Conservation (phyloP, 2,888 invertebrate genomes). For the Linnaemya tessellans region DNA sequence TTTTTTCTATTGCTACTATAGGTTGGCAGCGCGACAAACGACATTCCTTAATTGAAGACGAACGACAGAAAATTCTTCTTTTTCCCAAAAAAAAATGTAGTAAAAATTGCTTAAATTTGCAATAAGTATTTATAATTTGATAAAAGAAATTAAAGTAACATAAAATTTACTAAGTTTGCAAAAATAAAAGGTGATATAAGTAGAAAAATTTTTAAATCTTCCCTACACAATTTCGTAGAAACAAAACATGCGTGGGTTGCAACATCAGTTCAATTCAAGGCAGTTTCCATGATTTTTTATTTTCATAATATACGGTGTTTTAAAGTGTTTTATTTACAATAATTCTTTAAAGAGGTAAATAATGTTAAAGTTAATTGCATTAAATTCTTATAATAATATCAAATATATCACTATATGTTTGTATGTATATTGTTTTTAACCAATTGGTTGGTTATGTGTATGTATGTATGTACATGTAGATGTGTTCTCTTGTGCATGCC, state of each 20-base stretch:
- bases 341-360: slow-evolving; percentile 48
- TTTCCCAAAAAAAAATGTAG: slow-evolving; percentile 63
- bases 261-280: slow-evolving; percentile 64
- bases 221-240: slow-evolving; percentile 52
- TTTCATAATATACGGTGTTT: slow-evolving; percentile 31
- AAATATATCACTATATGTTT: background rate
- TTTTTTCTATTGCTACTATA: background rate
- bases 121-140: slow-evolving; percentile 46
- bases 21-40: slow-evolving; percentile 51
- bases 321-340: slow-evolving; percentile 28
- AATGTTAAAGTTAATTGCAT: slow-evolving; percentile 1
- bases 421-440: slow-evolving; percentile 37
- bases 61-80: slow-evolving; percentile 52
- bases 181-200: slow-evolving; percentile 1
- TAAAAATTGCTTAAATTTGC: slow-evolving; percentile 50
- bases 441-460: slow-evolving; percentile 1
- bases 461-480: slow-evolving; percentile 11
- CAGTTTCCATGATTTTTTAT: slow-evolving; percentile 57
- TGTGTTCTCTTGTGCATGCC: background rate
- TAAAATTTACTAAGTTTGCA: slow-evolving; percentile 32
- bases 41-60: slow-evolving; percentile 66
- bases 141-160: slow-evolving; percentile 33
- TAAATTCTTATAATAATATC: background rate
- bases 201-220: slow-evolving; percentile 24
- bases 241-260: slow-evolving; percentile 70